Conservation (phyloP, 1,140 invertebrate genomes). For the Macrobrachium nipponense region DNA sequence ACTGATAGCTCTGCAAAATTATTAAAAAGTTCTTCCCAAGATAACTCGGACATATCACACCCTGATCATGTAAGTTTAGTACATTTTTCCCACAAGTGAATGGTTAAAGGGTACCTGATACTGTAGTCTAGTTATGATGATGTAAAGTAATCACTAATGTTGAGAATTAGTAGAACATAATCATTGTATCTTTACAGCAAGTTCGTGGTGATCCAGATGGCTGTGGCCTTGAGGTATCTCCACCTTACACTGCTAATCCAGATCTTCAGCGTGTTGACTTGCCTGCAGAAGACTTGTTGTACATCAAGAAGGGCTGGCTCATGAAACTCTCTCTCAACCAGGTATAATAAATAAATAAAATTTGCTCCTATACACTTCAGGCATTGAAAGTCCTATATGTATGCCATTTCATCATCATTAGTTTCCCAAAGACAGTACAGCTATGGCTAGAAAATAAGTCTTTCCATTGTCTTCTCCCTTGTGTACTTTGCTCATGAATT, state of each 20-base stretch:
- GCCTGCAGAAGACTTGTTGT: constrained; percentile 83
- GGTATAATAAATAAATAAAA: constrained; percentile 71
- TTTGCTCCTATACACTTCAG: not conserved
- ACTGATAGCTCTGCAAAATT: constrained; percentile 14
- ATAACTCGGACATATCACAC: constrained; percentile 25
- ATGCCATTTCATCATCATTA: too few species aligned
- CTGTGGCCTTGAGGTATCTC: constrained; percentile 76
- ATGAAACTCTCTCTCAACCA: constrained; percentile 79
- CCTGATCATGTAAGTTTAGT: constrained; percentile 44
- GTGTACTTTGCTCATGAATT: too few species aligned
- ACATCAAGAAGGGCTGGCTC: constrained; percentile 93
- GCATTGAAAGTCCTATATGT: too few species aligned
- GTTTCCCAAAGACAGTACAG: too few species aligned
- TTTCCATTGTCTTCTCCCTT: too few species aligned
- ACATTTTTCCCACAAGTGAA: not conserved
- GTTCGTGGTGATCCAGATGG: constrained; percentile 86
- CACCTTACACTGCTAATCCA: constrained; percentile 73
- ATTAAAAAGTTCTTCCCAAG: constrained; percentile 18
- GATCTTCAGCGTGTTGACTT: constrained; percentile 77
- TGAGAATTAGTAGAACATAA: too few species aligned
- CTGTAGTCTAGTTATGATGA: not conserved
- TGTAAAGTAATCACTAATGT: too few species aligned
- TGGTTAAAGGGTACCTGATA: not conserved
- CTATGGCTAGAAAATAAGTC: too few species aligned
- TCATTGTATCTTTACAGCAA: constrained; percentile 65